These are phyloP conservation scores for Jacana jacana DNA, from an alignment of 2,113 vertebrate genomes.

Conservation along the genomic window DNA sequence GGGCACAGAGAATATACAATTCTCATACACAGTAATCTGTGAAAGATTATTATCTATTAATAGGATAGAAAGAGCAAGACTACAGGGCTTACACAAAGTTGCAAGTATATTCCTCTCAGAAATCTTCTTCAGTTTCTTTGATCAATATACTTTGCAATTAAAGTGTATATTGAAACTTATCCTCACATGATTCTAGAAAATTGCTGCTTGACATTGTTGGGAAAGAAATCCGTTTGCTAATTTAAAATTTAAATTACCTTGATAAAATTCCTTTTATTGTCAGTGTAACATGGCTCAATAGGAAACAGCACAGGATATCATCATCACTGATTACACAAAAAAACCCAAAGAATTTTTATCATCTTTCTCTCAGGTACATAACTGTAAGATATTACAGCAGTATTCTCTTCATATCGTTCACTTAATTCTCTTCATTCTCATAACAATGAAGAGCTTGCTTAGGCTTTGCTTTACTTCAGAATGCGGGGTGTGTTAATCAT, in stretches of 20 bases:
- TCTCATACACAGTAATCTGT: background rate
- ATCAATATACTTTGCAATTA: background rate
- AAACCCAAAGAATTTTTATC: background rate
- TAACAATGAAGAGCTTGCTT: background rate
- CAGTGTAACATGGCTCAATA: background rate
- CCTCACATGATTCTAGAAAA: background rate
- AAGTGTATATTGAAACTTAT: background rate
- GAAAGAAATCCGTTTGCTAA: background rate
- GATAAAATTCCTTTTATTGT: background rate
- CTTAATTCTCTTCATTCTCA: background rate
- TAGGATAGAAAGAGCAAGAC: background rate
- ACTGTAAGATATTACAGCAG: background rate
- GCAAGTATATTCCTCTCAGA: background rate
- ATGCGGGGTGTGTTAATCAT: background rate
- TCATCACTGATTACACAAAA: background rate
- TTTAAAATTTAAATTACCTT: background rate
- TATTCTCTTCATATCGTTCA: background rate
- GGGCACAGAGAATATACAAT: background rate
- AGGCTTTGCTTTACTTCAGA: background rate
- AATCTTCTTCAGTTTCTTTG: background rate
- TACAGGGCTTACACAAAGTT: background rate
- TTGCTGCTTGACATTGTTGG: background rate
- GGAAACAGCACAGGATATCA: background rate
- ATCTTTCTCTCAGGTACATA: background rate
- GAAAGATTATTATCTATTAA: background rate